Conservation (phyloP, 2,888 invertebrate genomes). For the Zygogramma bicolorata region DNA sequence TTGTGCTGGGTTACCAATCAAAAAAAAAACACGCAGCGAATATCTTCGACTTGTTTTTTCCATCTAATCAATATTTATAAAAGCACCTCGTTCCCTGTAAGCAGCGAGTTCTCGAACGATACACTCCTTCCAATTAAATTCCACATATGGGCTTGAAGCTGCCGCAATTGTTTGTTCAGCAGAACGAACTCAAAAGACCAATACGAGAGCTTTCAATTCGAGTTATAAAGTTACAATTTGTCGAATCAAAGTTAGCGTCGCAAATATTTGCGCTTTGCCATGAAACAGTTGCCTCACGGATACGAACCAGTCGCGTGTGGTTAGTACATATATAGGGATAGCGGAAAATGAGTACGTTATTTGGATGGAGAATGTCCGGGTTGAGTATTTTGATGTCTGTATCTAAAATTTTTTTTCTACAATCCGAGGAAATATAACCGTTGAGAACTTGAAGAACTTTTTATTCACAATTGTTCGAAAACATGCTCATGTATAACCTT, state of each 20-base stretch:
- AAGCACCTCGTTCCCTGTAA: neutral
- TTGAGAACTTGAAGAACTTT: too few relatives aligned
- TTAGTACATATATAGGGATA: neutral
- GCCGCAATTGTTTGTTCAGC: neutral
- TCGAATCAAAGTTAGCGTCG: constrained; percentile 40
- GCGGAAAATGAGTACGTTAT: too few relatives aligned
- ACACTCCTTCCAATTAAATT: neutral
- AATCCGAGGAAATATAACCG: too few relatives aligned
- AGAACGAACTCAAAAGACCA: neutral
- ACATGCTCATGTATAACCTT: too few relatives aligned
- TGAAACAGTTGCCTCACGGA: constrained; percentile 2
- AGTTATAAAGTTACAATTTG: constrained; percentile 9
- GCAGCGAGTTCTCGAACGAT: too few relatives aligned
- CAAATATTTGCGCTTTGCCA: constrained; percentile 41
- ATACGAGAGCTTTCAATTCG: neutral
- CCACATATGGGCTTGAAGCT: neutral
- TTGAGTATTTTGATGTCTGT: too few relatives aligned
- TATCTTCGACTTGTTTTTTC: neutral
- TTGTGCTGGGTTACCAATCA: too few relatives aligned
- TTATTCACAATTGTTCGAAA: too few relatives aligned
- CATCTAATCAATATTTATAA: neutral
- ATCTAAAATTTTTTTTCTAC: too few relatives aligned
- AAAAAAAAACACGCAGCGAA: too few relatives aligned
- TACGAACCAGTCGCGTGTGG: neutral
- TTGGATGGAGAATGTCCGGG: too few relatives aligned